phyloP scores from a whole-genome alignment of 2,797 vertebrate genomes.

The Periparus ater region DNA sequence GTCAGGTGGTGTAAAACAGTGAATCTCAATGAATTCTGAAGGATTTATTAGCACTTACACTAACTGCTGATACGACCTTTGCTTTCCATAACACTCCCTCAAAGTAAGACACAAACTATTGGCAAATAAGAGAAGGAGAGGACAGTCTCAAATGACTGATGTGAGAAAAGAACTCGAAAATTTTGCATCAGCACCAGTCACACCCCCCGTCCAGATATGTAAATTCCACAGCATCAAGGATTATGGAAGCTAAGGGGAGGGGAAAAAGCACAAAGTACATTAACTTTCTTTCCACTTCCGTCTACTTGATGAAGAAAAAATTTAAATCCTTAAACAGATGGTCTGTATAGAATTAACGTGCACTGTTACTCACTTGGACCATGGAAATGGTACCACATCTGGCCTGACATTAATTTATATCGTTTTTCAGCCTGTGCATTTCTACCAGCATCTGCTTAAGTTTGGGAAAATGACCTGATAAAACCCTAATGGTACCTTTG shows the following conservation, averaged over 20 bases:
- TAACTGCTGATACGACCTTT: neutral
- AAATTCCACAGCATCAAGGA: neutral
- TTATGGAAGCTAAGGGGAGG: neutral
- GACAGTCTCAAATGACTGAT: neutral
- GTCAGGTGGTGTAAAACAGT: neutral
- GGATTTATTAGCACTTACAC: neutral
- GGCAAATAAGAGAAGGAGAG: neutral
- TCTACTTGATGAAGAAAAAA: neutral
- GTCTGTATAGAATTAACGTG: neutral
- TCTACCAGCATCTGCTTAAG: neutral
- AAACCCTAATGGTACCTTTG: neutral
- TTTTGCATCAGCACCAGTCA: neutral
- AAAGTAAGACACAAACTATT: neutral
- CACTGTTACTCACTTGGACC: neutral
- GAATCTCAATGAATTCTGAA: neutral
- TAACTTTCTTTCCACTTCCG: neutral
- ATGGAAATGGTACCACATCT: neutral
- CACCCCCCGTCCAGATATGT: fast-evolving
- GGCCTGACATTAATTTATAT: neutral
- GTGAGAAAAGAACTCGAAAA: neutral
- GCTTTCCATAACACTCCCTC: neutral
- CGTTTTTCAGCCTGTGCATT: neutral
- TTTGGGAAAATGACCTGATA: neutral
- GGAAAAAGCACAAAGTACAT: neutral
- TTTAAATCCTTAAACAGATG: neutral